Conservation (phyloP, 2,797 vertebrate genomes). For the Oceanodroma leucorhoa region DNA sequence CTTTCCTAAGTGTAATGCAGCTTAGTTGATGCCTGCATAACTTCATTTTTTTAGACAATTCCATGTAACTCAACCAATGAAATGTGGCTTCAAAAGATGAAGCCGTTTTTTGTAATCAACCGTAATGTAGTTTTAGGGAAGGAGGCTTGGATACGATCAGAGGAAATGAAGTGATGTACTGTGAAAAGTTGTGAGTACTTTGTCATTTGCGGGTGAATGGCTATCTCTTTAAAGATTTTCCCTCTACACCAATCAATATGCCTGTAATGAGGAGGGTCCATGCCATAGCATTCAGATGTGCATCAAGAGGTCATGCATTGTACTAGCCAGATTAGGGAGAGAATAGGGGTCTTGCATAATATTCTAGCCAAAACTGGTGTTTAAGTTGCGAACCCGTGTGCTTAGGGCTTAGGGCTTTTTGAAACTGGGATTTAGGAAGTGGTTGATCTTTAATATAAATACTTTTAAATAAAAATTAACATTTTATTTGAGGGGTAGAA, state of each 20-base stretch:
- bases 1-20: neutral
- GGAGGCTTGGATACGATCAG: neutral
- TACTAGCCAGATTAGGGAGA: neutral
- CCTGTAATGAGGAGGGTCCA: neutral
- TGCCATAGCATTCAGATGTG: neutral
- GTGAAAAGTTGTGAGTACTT: neutral
- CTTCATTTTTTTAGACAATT: neutral
- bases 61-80: neutral
- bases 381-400: rapidly evolving
- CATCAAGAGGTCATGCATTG: neutral
- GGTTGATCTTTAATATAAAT: neutral
- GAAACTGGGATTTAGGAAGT: neutral
- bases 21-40: neutral
- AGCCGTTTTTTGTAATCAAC: neutral
- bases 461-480: neutral
- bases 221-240: neutral
- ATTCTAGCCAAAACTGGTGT: neutral
- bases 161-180: neutral
- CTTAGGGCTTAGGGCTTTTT: neutral
- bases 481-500: neutral
- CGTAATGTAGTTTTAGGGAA: neutral
- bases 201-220: neutral
- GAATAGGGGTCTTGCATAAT: neutral
- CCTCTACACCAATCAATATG: neutral
- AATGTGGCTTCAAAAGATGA: neutral